Percentiles rank a stretch among this genome's conserved stretches.
These are phyloP conservation scores for Noturus placidus DNA, from an alignment of 2,113 vertebrate species.

Conservation along the genomic window DNA sequence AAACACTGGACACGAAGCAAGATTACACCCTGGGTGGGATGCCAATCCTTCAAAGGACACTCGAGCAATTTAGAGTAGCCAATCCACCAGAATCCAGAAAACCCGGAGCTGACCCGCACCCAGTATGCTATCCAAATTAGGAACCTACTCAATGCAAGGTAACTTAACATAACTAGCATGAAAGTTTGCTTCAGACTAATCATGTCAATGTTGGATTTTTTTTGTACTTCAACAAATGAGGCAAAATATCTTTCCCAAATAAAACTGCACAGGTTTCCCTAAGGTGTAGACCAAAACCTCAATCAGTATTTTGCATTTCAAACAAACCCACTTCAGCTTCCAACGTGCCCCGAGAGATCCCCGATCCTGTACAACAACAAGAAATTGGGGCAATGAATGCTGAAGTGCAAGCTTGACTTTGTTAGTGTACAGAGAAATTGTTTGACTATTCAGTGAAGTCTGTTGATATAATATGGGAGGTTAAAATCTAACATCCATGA, in stretches of 20 bases:
- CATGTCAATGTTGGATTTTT: neutral
- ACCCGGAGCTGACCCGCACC: neutral
- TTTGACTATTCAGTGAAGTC: neutral
- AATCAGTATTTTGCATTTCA: slow-evolving; percentile 29
- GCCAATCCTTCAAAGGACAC: too few species aligned
- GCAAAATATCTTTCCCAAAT: neutral
- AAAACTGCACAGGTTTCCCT: slow-evolving; percentile 9
- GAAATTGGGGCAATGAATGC: slow-evolving; percentile 9
- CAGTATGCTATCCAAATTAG: neutral
- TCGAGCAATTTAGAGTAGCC: neutral
- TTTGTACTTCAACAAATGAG: neutral
- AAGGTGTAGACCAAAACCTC: neutral
- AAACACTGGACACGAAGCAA: too few species aligned
- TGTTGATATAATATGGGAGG: neutral
- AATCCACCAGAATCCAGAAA: neutral
- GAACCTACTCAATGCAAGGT: neutral
- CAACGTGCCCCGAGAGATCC: neutral
- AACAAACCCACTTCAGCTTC: slow-evolving; percentile 33
- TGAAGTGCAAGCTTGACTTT: neutral
- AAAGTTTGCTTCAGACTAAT: neutral
- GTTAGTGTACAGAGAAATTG: neutral
- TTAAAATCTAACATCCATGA: neutral
- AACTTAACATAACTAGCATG: neutral
- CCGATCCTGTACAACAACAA: neutral
- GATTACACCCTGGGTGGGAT: too few species aligned